Evolutionary conservation across 2,797 vertebrate genomes (phyloP), one percentile per base, ranked within the genome.

Genomic region (Eurystomus glaucurus): DNA sequence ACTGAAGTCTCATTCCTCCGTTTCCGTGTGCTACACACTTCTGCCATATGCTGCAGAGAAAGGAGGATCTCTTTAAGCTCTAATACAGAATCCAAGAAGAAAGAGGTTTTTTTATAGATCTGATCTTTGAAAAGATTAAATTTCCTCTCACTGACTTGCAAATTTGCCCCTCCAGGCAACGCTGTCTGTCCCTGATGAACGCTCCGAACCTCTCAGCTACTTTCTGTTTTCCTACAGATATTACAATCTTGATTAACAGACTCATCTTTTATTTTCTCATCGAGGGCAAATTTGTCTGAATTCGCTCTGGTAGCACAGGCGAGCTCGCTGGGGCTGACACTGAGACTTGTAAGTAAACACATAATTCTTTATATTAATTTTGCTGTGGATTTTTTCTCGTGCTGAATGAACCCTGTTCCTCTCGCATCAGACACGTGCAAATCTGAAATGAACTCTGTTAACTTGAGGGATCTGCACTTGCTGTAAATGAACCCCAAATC

Each of bases 241-340:
- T 83, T 94, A 72, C 85, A 93, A 41, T 94, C 90, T 94, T 85
- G 87, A 88, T 92, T 90, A 96, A 96, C 61, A 72, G 85, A 39
- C 77, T 87, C 87, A 58, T 91, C 78, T 97, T 94, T 93, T 79
- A 85, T 96, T 91, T 91, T 94, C 89, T 88, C 93, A 93, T 93
- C 84, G 77, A 98, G 98, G 98, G 98, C 88, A 99, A 98, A 98
- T 99, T 98, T 92, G 99, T 99, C 93, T 96, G 96, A 94, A 98
- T 99, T 96, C 98, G 98, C 96, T 98, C 98, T 46, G 98, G 98
- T 46, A 98, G 98, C 21, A 98, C 94, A 75, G 98, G 98, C 91
- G 98, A 98, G 89, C 98, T 98, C 95, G 97, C 98, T 90, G 97
- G 98, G 81, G 98, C 98, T 14, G 98, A 98, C 94, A 97, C 98